Evolutionary conservation across 2,888 invertebrate species (phyloP), one percentile per base, ranked within the genome.

Genomic region (Monoplex corrugatus): DNA sequence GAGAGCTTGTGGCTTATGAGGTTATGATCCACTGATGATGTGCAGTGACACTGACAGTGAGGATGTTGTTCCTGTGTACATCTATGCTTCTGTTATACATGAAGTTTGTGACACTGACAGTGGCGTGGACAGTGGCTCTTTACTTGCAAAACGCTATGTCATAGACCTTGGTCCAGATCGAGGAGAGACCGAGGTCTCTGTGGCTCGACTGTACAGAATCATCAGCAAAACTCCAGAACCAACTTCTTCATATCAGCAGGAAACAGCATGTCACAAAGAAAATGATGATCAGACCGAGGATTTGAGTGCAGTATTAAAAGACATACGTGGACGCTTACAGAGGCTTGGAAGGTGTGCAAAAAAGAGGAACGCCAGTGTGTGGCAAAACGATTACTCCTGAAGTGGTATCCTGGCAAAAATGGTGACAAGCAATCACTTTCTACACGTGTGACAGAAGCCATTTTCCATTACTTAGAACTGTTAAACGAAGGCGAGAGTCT

Each of bases 321-420:
- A 92, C 85, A 89, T 93, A 35, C 87, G 90, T 50, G 89, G 57
- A 82, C 40, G n/a, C 84, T 93, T 16, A 91, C 35, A 8, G 89
- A 91, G 72, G 92, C 93, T 23, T 92, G 91, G 91, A 50, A 88
- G 16, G 50, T 87, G 32, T 80, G 82, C 35, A 89, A 85, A 32
- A 19, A 83, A 90, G 82, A 88, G 23, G 91, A 91, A 45, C 88
- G 90, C 72, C 88, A 68, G 63, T 40, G 89, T 2, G 90, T 93
- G 78, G 87, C 92, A 0, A 92, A 92, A 88, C 87, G 94, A 50
- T 85, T 93, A 32, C 68, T 89, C 23, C 75, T 92, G 19, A 91
- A 91, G 83, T 94, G 92, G 93, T 93, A 93, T 87, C 93, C 93
- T 72, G 93, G 93, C 86, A 93, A 92, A 89, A 92, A 94, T 85